Evolutionary conservation across 2,797 vertebrate species (phyloP).

Genomic region (Momotus momota): DNA sequence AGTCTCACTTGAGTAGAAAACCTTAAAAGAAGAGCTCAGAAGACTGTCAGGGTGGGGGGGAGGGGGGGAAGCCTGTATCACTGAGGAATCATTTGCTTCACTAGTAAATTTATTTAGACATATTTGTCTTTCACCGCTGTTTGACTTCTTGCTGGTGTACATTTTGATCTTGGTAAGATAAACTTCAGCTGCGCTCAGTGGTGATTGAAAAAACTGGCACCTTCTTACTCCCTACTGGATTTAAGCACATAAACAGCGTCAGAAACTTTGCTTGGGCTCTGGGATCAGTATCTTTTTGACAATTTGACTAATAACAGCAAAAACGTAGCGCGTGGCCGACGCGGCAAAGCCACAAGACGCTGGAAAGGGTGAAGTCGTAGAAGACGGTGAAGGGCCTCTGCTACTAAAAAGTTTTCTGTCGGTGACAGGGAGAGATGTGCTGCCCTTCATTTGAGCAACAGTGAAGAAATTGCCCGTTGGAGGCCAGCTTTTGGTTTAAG

Average conservation of each 20-base stretch:
- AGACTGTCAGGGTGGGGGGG: neutral
- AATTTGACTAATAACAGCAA: neutral
- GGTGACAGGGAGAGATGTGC: neutral
- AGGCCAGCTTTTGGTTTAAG: neutral
- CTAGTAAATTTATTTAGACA: neutral
- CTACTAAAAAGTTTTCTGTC: neutral
- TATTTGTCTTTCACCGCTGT: conserved; percentile 2
- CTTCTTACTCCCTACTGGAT: neutral
- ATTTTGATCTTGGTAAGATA: neutral
- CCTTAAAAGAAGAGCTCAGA: neutral
- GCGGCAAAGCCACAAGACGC: neutral
- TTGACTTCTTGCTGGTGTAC: neutral
- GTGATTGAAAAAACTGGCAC: neutral
- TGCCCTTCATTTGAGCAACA: neutral
- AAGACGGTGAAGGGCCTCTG: neutral
- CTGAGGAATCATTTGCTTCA: neutral
- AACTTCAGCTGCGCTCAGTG: neutral
- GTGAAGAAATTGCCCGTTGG: neutral
- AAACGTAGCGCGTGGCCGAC: neutral
- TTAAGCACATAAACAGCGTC: neutral
- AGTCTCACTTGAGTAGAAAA: neutral
- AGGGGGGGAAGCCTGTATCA: neutral
- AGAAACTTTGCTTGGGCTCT: neutral
- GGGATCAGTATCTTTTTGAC: neutral
- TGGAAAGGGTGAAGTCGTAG: neutral